Percentiles rank a stretch among this genome's conserved stretches.
Conservation (phyloP, 2,113 vertebrate species). For the Indicator indicator region DNA sequence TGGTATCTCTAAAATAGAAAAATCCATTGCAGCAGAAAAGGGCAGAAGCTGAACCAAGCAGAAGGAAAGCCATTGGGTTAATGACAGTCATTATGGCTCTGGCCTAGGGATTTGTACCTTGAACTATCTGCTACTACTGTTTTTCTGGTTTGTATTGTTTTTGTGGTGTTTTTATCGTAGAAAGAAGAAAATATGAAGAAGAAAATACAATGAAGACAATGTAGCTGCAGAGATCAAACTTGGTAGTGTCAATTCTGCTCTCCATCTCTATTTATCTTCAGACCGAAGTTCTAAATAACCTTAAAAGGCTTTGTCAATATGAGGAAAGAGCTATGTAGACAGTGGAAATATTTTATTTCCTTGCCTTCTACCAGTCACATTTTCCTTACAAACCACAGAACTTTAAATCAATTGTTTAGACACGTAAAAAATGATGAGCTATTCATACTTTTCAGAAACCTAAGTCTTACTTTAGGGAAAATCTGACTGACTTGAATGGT, state of each 20-base stretch:
- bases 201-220: neutral
- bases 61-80: neutral
- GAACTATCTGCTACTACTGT: neutral
- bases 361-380: neutral
- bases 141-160: neutral
- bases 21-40: neutral
- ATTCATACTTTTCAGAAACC: neutral
- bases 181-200: neutral
- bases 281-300: neutral
- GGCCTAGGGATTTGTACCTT: neutral
- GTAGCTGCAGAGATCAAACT: neutral
- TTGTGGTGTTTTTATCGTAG: neutral
- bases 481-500: neutral
- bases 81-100: neutral
- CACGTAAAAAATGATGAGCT: neutral
- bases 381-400: neutral
- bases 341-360: neutral
- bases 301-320: neutral
- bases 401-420: neutral
- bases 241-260: neutral
- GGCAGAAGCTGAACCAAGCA: neutral
- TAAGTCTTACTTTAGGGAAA: neutral
- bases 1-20: neutral
- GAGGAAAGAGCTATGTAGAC: neutral
- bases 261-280: neutral